Base-by-base conservation (phyloP, 2,113 vertebrate genomes). In the Peromyscus polionotus region DNA sequence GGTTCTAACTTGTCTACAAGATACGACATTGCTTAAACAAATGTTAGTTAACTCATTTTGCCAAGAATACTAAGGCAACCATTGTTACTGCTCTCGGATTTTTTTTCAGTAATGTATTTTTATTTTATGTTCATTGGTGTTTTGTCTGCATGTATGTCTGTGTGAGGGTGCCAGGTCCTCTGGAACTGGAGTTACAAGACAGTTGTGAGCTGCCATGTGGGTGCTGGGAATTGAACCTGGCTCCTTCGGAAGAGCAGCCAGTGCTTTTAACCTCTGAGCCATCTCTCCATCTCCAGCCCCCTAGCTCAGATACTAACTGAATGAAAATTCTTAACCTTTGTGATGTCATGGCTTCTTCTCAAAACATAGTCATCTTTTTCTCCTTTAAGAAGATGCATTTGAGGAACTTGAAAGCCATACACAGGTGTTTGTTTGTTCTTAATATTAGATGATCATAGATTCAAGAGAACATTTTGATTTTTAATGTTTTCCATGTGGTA, bases 371-470 rank as follows among this genome's bases (percentile, higher is more conserved):
- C 68, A 45, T 77, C 95, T 42, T 63, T 70, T 76, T 61, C 19
- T 65, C 17, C 45, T 92, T 94, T 94, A 77, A 90, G 92, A 97
- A 90, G 90, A 57, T 95, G 7, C 90, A 87, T 88, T 96, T 94
- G 48, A 61, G 75, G 65, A 68, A 95, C 83, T 89, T 91, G 77
- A 96, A 96, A 95, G 67, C 68, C 81, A 88, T 77, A 39, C 8
- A 94, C 39, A 94, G 36, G 48, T 51, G 48, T 51, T 95, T 95
- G 48, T 96, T 95, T 86, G 42, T 16, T 88, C n/a, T 77, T 95
- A 87, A 95, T 96, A 87, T 79, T 93, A 91, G 16, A 70, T 83
- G n/a, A 87, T 84, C 39, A 94, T 96, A 73, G 61, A 95, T 85
- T 96, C 61, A 95, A 89, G 83, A 90, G 48, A 95, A 81, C 33